Conservation (phyloP, 1,140 invertebrate species). For the Apis laboriosa region DNA sequence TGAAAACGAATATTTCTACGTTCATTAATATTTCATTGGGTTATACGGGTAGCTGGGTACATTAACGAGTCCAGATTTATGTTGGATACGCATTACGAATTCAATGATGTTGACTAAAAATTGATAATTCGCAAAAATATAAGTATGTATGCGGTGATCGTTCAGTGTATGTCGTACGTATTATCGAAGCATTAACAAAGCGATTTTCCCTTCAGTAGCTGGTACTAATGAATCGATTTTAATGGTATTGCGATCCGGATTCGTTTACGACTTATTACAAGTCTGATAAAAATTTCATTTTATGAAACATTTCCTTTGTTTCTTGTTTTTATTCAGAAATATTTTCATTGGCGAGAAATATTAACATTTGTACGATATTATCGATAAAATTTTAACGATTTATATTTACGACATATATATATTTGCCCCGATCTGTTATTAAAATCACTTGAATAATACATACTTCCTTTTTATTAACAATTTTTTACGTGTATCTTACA, state of each 20-base stretch:
- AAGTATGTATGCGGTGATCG: not conserved
- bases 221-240: not conserved
- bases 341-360: too few species aligned
- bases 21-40: conserved; percentile 28
- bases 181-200: conserved; percentile 2
- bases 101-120: conserved; percentile 38
- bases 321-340: too few species aligned
- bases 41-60: conserved; percentile 17
- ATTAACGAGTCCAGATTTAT: conserved; percentile 42
- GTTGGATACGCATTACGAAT: conserved; percentile 20
- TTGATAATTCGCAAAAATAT: conserved; percentile 31
- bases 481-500: too few species aligned
- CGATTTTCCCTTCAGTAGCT: not conserved
- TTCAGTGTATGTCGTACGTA: not conserved
- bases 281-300: too few species aligned
- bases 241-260: not conserved
- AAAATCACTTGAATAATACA: too few species aligned
- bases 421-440: too few species aligned
- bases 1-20: conserved; percentile 31
- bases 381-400: too few species aligned
- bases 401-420: too few species aligned
- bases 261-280: not conserved
- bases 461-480: too few species aligned
- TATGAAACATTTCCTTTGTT: too few species aligned
- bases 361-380: too few species aligned